phyloP scores from a whole-genome alignment of 2,888 invertebrate species.

The Nezara viridula region DNA sequence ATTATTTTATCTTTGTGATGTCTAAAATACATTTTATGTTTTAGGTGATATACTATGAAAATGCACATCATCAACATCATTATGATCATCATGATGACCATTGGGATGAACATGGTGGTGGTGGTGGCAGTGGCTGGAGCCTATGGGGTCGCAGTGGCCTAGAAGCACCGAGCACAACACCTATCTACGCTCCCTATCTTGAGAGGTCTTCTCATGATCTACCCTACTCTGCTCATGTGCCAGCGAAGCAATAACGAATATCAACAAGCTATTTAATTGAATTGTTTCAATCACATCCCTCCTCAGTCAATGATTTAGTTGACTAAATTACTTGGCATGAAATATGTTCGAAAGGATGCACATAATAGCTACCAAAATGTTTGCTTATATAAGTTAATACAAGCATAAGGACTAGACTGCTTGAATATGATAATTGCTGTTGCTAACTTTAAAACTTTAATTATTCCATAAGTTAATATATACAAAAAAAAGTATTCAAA shows the following conservation, averaged over 20 bases:
- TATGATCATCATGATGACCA: constrained; percentile 66
- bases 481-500: too few species aligned
- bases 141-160: constrained; percentile 66
- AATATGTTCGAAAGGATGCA: constrained; percentile 1
- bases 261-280: constrained; percentile 5
- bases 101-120: constrained; percentile 64
- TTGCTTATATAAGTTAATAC: not conserved
- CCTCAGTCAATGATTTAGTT: constrained; percentile 4
- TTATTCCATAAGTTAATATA: too few species aligned
- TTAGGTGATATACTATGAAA: constrained; percentile 66
- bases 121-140: constrained; percentile 63
- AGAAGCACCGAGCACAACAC: constrained; percentile 63
- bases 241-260: not conserved
- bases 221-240: constrained; percentile 50
- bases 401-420: constrained; percentile 21
- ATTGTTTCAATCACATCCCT: not conserved
- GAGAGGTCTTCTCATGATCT: constrained; percentile 41
- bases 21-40: not conserved
- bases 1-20: not conserved
- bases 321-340: constrained; percentile 17
- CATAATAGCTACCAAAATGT: constrained; percentile 18
- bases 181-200: constrained; percentile 39
- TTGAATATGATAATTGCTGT: not conserved
- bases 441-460: not conserved
- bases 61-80: constrained; percentile 67